phyloP scores from a whole-genome alignment of 2,113 vertebrate genomes.

The Myodes glareolus region DNA sequence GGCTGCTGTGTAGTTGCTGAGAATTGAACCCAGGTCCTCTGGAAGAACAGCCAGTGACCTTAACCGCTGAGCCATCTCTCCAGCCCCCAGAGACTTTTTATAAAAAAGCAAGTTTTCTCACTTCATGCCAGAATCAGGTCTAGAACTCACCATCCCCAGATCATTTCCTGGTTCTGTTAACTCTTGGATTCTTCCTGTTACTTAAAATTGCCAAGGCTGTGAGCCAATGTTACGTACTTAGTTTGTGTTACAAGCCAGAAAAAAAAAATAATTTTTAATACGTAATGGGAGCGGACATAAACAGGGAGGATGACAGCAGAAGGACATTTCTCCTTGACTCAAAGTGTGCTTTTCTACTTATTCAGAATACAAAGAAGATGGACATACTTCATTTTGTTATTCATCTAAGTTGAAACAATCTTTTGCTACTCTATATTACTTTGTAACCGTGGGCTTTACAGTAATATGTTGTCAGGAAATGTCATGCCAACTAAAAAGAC shows the following conservation, averaged over 20 bases:
- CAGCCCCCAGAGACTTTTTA: neutral
- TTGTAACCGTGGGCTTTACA: neutral
- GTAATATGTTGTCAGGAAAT: slow-evolving; percentile 37
- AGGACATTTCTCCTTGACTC: neutral
- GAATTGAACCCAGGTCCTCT: neutral
- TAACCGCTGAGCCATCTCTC: neutral
- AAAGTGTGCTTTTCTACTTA: neutral
- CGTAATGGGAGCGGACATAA: neutral
- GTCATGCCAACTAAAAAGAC: neutral
- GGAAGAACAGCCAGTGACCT: neutral
- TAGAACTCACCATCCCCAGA: neutral
- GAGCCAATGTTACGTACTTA: neutral
- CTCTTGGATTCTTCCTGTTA: neutral
- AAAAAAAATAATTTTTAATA: neutral
- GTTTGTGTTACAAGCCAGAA: neutral
- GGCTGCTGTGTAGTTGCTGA: neutral
- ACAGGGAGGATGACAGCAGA: neutral
- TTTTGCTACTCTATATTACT: neutral
- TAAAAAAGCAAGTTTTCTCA: neutral
- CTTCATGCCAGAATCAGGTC: neutral
- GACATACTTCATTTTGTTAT: neutral
- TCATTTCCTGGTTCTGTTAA: neutral
- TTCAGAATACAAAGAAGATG: neutral
- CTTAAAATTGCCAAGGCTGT: neutral
- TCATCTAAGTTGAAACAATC: neutral